phyloP scores from a whole-genome alignment of 2,888 invertebrate species.

The Leucoma salicis region DNA sequence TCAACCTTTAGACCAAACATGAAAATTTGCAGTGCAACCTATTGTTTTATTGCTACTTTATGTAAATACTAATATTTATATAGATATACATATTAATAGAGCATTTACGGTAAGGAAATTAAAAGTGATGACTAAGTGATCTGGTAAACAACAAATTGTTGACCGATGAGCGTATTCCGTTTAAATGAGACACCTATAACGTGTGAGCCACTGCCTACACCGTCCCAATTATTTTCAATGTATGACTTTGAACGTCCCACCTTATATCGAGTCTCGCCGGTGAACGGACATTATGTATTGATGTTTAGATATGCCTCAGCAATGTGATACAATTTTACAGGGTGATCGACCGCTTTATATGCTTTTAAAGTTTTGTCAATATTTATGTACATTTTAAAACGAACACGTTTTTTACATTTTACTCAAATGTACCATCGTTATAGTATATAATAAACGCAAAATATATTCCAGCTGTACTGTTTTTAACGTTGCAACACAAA shows the following conservation, averaged over 20 bases:
- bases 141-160: constrained; percentile 36
- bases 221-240: constrained; percentile 36
- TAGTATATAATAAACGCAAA: constrained; percentile 16
- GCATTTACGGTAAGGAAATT: too few species aligned
- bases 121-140: too few species aligned
- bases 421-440: neutral
- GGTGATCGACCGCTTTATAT: constrained; percentile 17
- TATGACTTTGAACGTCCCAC: constrained; percentile 30
- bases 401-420: neutral
- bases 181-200: constrained; percentile 22
- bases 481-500: constrained; percentile 22
- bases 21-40: too few species aligned
- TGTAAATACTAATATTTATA: too few species aligned
- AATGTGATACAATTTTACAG: constrained; percentile 7
- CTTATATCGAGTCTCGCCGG: constrained; percentile 13
- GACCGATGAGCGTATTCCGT: constrained; percentile 28
- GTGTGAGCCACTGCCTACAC: constrained; percentile 23
- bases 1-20: too few species aligned
- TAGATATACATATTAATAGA: too few species aligned
- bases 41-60: too few species aligned
- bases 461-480: constrained; percentile 15
- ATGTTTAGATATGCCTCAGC: constrained; percentile 12
- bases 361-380: constrained; percentile 9
- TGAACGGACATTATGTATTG: constrained; percentile 20
- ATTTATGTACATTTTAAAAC: constrained; percentile 11